These are phyloP conservation scores for Panonychus citri DNA, from an alignment of 1,140 invertebrate species.

Conservation along the genomic window DNA sequence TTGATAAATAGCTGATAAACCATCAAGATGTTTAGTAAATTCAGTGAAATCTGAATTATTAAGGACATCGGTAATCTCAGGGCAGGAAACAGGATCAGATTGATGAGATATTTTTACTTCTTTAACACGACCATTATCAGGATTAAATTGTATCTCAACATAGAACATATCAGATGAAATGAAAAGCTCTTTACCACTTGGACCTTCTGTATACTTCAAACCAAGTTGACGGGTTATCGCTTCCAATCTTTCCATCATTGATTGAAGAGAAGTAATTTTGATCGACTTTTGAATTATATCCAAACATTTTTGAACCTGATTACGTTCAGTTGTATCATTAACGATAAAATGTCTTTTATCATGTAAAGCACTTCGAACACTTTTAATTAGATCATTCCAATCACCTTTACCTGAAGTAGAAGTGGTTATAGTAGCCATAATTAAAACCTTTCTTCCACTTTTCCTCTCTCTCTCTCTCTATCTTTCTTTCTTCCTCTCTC, in stretches of 20 bases:
- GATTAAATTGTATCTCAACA: constrained; percentile 61
- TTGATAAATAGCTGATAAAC: constrained; percentile 71
- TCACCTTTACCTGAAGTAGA: too few species aligned
- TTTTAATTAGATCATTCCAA: constrained; percentile 58
- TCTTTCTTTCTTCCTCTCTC: too few species aligned
- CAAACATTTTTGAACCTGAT: constrained; percentile 61
- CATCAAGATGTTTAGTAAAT: constrained; percentile 72
- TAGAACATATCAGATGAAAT: constrained; percentile 94
- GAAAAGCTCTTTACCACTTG: constrained; percentile 40
- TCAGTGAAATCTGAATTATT: constrained; percentile 56
- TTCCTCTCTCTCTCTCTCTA: too few species aligned
- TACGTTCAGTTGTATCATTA: constrained; percentile 48
- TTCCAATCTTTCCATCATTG: constrained; percentile 72
- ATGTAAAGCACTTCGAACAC: constrained; percentile 48
- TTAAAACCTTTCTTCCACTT: too few species aligned
- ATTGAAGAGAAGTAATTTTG: constrained; percentile 38
- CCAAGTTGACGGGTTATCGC: constrained; percentile 50
- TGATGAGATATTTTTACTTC: constrained; percentile 85
- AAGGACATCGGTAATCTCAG: constrained; percentile 37
- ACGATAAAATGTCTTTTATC: constrained; percentile 55
- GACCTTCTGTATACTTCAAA: constrained; percentile 40
- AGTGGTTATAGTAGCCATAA: too few species aligned
- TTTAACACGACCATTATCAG: constrained; percentile 45
- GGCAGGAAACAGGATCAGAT: constrained; percentile 41
- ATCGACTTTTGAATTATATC: constrained; percentile 80